A percentile compares a stretch with the other conserved stretches of the same genome.
phyloP scores from a whole-genome alignment of 2,113 vertebrate genomes.

The Pyrgilauda ruficollis region DNA sequence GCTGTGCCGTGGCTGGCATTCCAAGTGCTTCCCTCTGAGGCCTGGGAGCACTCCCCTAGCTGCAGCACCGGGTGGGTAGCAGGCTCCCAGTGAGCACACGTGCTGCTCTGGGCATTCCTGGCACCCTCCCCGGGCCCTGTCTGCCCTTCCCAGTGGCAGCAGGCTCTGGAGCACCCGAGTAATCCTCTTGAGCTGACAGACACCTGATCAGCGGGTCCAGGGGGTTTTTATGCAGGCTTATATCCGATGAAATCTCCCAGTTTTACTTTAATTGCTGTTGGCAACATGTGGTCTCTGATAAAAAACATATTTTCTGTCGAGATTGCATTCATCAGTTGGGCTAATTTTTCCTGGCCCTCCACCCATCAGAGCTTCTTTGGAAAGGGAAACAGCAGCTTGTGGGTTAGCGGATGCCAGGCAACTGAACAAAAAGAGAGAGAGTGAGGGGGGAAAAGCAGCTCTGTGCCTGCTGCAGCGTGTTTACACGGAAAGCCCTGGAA shows the following conservation, averaged over 20 bases:
- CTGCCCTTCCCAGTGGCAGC: not conserved
- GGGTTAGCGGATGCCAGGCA: constrained; percentile 78
- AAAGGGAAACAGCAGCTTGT: constrained; percentile 82
- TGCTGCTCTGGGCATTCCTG: not conserved
- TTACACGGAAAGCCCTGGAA: constrained; percentile 51
- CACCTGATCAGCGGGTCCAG: not conserved
- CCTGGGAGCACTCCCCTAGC: rapidly evolving
- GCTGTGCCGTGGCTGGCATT: rapidly evolving
- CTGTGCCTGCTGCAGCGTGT: not conserved
- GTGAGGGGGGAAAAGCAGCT: not conserved
- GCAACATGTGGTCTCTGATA: constrained; percentile 82
- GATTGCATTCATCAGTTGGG: constrained; percentile 78
- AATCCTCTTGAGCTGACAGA: not conserved
- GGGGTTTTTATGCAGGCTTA: constrained; percentile 48
- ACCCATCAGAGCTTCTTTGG: constrained; percentile 75
- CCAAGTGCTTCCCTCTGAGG: not conserved
- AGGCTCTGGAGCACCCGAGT: not conserved
- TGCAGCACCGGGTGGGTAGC: rapidly evolving
- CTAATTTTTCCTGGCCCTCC: constrained; percentile 82
- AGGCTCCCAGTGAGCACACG: not conserved
- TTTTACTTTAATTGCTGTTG: constrained; percentile 78
- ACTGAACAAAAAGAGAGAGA: constrained; percentile 67
- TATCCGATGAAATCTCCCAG: constrained; percentile 71
- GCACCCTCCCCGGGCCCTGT: not conserved
- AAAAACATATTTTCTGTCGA: constrained; percentile 83